Percentiles rank a stretch among this genome's conserved stretches.
These are phyloP conservation scores for Dicentrarchus labrax DNA, from an alignment of 2,113 vertebrate genomes.

Conservation along the genomic window DNA sequence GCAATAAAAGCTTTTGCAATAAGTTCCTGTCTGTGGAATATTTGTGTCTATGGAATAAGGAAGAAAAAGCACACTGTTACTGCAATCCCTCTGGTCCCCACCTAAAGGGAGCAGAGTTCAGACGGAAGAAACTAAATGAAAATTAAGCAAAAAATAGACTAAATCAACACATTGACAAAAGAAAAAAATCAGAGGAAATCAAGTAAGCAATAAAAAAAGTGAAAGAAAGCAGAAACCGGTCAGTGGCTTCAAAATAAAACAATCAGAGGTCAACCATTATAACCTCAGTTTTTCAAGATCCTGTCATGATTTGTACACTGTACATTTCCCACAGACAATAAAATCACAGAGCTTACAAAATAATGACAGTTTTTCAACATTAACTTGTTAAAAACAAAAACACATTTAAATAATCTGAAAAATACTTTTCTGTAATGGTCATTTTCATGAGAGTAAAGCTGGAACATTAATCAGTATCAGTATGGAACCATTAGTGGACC, in stretches of 20 bases:
- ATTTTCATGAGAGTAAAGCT: constrained; percentile 17
- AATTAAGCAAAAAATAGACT: constrained; percentile 2
- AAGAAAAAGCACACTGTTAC: constrained; percentile 16
- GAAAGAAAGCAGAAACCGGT: constrained; percentile 4
- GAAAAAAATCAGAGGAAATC: neutral
- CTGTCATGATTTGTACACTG: constrained; percentile 3
- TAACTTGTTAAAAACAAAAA: neutral
- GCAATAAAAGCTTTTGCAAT: neutral
- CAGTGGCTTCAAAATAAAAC: constrained; percentile 33
- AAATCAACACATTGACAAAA: neutral
- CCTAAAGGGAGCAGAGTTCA: neutral
- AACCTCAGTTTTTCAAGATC: constrained; percentile 2
- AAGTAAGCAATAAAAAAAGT: neutral
- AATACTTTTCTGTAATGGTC: constrained; percentile 4
- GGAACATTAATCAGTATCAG: constrained; percentile 22
- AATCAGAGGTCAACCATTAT: neutral
- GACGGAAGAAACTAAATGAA: neutral
- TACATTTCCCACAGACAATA: constrained; percentile 20
- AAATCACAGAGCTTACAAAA: neutral
- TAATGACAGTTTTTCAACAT: neutral
- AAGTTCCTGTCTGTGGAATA: neutral
- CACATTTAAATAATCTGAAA: neutral
- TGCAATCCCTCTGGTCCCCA: neutral
- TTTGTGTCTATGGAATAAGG: constrained; percentile 17
- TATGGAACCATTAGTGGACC: constrained; percentile 46